Evolutionary conservation across 2,888 invertebrate species (phyloP), one percentile per base, ranked within the genome.

Genomic region (Galerucella pusilla): DNA sequence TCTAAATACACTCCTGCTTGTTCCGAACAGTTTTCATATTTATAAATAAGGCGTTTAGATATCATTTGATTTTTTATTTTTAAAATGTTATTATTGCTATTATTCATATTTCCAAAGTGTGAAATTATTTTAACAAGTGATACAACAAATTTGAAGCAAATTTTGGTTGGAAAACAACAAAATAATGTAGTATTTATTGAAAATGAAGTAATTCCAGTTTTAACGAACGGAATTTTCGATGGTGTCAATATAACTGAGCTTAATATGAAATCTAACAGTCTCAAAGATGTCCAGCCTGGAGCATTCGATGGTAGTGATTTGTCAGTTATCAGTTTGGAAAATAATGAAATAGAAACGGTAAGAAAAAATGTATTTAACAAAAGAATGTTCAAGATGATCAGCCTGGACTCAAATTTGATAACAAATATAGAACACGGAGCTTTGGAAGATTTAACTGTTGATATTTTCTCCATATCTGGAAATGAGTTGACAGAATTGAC

Each of bases 401-500:
- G 16, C 14, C 25, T 71, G n/a, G 42, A 28, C 16, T 12, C 2
- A 2, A 71, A 71, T 46, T n/a, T 46, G 0, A 65, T 71, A 35
- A 57, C 6, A 35, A 14, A 45, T 46, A 66, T 71, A 10, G 71
- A 65, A 59, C 11, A 66, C 16, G 66, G 60, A 6, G 59, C 65
- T 16, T 71, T 71, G 20, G 71, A 71, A 65, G n/a, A 46, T 14
- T n/a, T 65, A 4, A 2, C 6, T n/a, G 11, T 52, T 2, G 14
- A 46, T 12, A 42, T 25, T n/a, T 45, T 71, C 14, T 14, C 25
- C 45, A 20, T 71, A 52, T 2, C 2, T n/a, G 16, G 14, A 42
- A 71, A 71, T 57, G 14, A 59, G 11, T 45, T 71, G 14, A 65
- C 28, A 3, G 59, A 71, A 9, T 28, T 71, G 25, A n/a, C 65